phyloP scores from a whole-genome alignment of 2,888 invertebrate genomes.

The Asteroscopus sphinx region DNA sequence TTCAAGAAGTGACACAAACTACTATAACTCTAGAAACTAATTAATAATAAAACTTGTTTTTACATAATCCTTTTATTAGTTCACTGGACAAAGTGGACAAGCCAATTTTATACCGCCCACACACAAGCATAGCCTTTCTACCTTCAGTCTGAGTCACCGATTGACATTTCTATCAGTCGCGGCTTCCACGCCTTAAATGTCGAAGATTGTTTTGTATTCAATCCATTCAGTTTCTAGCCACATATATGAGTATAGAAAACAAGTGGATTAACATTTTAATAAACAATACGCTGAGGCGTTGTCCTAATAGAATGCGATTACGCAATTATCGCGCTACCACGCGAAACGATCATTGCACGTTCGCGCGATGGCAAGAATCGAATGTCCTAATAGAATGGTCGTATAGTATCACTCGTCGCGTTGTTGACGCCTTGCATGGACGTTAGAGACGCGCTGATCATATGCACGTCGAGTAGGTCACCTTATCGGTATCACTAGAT shows the following conservation, averaged over 20 bases:
- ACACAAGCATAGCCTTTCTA: slow-evolving; percentile 43
- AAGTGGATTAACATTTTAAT: slow-evolving; percentile 36
- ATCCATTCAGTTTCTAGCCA: slow-evolving; percentile 19
- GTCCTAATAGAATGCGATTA: too few relatives aligned
- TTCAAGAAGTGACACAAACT: too few relatives aligned
- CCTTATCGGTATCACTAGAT: too few relatives aligned
- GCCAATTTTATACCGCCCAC: slow-evolving; percentile 46
- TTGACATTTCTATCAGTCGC: slow-evolving; percentile 47
- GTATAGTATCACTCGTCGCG: too few relatives aligned
- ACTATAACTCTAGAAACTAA: background rate
- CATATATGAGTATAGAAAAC: slow-evolving; percentile 30
- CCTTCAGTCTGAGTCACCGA: slow-evolving; percentile 43
- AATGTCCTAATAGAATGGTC: too few relatives aligned
- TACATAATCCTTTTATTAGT: slow-evolving; percentile 12
- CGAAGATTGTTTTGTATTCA: slow-evolving; percentile 47
- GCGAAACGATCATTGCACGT: too few relatives aligned
- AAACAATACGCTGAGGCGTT: too few relatives aligned
- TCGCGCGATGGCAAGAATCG: too few relatives aligned
- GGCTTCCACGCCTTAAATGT: slow-evolving; percentile 44
- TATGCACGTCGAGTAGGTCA: too few relatives aligned
- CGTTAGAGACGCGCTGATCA: too few relatives aligned
- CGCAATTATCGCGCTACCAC: too few relatives aligned
- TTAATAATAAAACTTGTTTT: slow-evolving; percentile 9
- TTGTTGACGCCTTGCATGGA: too few relatives aligned
- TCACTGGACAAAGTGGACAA: slow-evolving; percentile 38